Percentiles rank a stretch among this genome's conserved stretches.
Conservation (phyloP, 2,113 vertebrate species). For the Dasyprocta punctata region DNA sequence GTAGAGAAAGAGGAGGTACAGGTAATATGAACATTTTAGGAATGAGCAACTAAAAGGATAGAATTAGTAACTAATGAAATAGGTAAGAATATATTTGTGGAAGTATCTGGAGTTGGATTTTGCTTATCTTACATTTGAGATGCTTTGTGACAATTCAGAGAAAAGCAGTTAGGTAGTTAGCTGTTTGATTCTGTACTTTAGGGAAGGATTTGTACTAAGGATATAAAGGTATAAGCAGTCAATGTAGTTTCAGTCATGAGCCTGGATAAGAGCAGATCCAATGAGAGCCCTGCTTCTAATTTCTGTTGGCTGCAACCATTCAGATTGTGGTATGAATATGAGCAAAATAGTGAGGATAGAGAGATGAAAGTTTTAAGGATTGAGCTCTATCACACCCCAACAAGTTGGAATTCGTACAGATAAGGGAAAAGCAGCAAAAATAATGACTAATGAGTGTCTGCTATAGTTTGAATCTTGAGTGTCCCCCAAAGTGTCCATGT, state of each 20-base stretch:
- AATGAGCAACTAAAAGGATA: neutral
- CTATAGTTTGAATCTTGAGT: neutral
- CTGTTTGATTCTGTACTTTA: neutral
- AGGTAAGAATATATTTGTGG: neutral
- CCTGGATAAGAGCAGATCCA: neutral
- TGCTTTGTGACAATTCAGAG: neutral
- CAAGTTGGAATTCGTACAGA: neutral
- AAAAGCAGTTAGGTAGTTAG: neutral
- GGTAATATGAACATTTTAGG: neutral
- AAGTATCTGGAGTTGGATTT: neutral
- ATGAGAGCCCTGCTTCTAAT: neutral
- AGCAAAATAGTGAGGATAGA: neutral
- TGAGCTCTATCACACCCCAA: neutral
- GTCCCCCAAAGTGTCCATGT: neutral
- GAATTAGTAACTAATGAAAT: conserved; percentile 18
- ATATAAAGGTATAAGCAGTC: neutral
- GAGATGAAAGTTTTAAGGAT: neutral
- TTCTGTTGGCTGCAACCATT: conserved; percentile 9
- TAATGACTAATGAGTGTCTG: neutral
- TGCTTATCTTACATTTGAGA: neutral
- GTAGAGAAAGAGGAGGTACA: neutral
- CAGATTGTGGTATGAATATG: neutral
- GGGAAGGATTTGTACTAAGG: neutral
- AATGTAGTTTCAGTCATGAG: neutral
- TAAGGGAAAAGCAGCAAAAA: neutral